These are phyloP conservation scores for Engraulis encrasicolus DNA, from an alignment of 2,113 vertebrate species.

Conservation along the genomic window DNA sequence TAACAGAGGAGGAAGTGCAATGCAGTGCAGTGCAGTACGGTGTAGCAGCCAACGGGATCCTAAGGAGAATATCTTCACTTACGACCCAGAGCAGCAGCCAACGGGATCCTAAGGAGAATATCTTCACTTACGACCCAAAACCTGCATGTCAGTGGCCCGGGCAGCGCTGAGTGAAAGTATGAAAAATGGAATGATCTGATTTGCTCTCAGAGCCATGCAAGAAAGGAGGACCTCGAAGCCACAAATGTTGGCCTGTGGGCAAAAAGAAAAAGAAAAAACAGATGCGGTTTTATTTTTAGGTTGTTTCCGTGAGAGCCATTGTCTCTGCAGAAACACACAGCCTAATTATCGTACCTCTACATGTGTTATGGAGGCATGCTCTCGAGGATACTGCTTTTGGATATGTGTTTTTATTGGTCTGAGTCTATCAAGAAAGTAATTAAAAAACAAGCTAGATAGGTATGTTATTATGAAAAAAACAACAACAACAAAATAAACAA, in stretches of 20 bases:
- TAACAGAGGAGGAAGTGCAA: slow-evolving; percentile 51
- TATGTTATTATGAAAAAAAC: background rate
- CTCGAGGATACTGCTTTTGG: slow-evolving; percentile 17
- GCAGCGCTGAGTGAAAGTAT: slow-evolving; percentile 21
- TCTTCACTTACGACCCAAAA: slow-evolving; percentile 46
- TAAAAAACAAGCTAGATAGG: slow-evolving; percentile 11
- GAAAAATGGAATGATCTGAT: slow-evolving; percentile 38
- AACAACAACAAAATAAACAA: too few relatives aligned
- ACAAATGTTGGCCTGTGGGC: slow-evolving; percentile 42
- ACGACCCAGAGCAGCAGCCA: slow-evolving; percentile 48
- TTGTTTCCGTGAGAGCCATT: slow-evolving; percentile 4
- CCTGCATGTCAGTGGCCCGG: slow-evolving; percentile 41
- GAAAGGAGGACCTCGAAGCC: slow-evolving; percentile 25
- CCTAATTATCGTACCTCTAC: background rate
- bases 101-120: slow-evolving; percentile 40
- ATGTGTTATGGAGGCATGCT: background rate
- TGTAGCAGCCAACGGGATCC: slow-evolving; percentile 45
- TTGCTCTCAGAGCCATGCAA: slow-evolving; percentile 30
- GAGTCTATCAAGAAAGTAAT: slow-evolving; percentile 11
- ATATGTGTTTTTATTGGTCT: background rate
- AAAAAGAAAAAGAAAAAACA: slow-evolving; percentile 32
- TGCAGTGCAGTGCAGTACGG: too few relatives aligned
- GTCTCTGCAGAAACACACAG: slow-evolving; percentile 2
- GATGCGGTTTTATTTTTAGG: slow-evolving; percentile 20
- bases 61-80: slow-evolving; percentile 31